Evolutionary conservation across 2,888 invertebrate genomes (phyloP).

Genomic region (Buathra laborator): DNA sequence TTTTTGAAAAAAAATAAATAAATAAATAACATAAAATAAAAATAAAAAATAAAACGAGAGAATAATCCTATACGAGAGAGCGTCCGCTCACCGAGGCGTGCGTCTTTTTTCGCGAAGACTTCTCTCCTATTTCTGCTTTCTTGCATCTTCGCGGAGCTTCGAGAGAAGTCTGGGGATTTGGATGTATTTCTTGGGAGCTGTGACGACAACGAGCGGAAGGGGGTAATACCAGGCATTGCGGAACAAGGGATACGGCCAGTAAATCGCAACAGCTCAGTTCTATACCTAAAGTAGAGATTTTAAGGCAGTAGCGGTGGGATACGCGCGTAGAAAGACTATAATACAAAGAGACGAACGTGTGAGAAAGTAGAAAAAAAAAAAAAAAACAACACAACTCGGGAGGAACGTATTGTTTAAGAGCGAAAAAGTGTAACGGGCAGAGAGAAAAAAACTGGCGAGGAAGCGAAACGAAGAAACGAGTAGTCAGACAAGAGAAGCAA

Average conservation of each 20-base stretch:
- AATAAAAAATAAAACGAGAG: constrained; percentile 49
- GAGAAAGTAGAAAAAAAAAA: not conserved
- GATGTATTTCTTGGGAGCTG: constrained; percentile 26
- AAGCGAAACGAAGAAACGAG: constrained; percentile 32
- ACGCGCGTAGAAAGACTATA: constrained; percentile 44
- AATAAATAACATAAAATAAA: no score
- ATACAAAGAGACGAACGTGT: constrained; percentile 9
- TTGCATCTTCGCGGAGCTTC: not conserved
- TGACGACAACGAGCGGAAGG: not conserved
- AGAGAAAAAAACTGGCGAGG: constrained; percentile 13
- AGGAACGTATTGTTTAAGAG: constrained; percentile 32
- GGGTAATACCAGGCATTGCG: not conserved
- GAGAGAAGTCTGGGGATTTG: not conserved
- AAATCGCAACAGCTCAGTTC: constrained; percentile 74
- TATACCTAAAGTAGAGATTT: constrained; percentile 17
- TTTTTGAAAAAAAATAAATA: no score
- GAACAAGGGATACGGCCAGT: constrained; percentile 51
- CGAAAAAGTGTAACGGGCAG: constrained; percentile 35
- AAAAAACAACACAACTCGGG: not conserved
- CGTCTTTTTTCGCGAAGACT: not conserved
- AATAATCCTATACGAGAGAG: constrained; percentile 51
- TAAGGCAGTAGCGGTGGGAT: constrained; percentile 31
- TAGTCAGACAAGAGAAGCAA: constrained; percentile 37
- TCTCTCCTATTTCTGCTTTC: constrained; percentile 2
- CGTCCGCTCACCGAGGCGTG: not conserved